These are phyloP conservation scores for Numenius phaeopus DNA, from an alignment of 2,797 vertebrate genomes.

Conservation along the genomic window DNA sequence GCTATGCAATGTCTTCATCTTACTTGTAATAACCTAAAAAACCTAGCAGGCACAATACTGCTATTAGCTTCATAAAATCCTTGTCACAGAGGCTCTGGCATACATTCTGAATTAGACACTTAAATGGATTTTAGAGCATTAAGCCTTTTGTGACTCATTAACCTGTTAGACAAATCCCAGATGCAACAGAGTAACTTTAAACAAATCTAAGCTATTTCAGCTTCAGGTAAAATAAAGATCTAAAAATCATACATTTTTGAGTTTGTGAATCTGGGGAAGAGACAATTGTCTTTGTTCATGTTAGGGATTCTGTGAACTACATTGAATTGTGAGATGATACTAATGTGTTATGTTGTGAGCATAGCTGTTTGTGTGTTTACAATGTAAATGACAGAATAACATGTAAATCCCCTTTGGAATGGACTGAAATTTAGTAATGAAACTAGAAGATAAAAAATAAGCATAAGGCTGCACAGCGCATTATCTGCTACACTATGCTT, in stretches of 20 bases:
- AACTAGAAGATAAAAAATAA: background rate
- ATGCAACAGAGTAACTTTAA: background rate
- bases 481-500: background rate
- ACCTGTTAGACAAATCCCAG: conserved; percentile 11
- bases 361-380: background rate
- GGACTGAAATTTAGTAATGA: background rate
- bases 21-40: background rate
- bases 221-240: background rate
- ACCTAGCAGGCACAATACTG: background rate
- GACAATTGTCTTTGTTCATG: background rate
- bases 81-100: background rate
- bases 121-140: background rate
- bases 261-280: background rate
- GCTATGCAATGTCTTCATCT: background rate
- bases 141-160: background rate
- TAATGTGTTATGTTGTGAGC: background rate
- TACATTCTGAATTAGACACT: background rate
- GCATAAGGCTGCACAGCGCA: background rate
- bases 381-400: background rate
- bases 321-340: background rate
- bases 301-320: background rate
- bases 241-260: background rate
- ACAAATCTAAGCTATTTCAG: background rate
- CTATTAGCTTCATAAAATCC: background rate
- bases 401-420: background rate